Evolutionary conservation across 1,140 invertebrate species (phyloP), one percentile per base, ranked within the genome.

Genomic region (Samia ricini): DNA sequence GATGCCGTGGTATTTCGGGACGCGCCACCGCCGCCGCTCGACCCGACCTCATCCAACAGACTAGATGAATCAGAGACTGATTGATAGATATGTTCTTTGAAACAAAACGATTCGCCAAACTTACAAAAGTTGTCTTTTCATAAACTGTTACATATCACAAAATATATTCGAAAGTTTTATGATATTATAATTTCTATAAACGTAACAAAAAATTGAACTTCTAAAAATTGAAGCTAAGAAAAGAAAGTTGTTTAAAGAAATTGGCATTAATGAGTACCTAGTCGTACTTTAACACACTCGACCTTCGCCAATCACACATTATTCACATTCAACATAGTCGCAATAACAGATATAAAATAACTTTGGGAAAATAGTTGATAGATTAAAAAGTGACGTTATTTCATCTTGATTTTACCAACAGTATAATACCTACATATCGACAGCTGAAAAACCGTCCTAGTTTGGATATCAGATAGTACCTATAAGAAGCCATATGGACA

Each of bases 1-100:
- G 85, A 79, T 83, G 81, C 71, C 80, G 81, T 69, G 76, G 74
- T 88, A 88, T 88, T 88, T 88, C 77, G 74, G 83, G 81, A 84
- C 76, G 68, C 77, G 80, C 77, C 82, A 83, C 72, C 60, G 63
- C 60, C 61, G 60, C 33, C 57, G 64, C 54, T 63, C 59, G 42
- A 64, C 68, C 67, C 76, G 75, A 82, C 79, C 77, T 81, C 83
- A 79, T 69, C 74, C 72, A 66, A 74, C 75, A 64, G 63, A 71
- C 77, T 76, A 76, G 72, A 66, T 76, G 79, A 78, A 81, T 77
- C 64, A 72, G 70, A 79, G 77, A 83, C 83, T 87, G 76, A 84
- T 85, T 87, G 76, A 84, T 85, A 74, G 74, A 74, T 78, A 79
- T 74, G 74, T 81, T 79, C 72, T 68, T 69, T 66, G 71, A 77